Evolutionary conservation across 2,797 vertebrate species (phyloP).

Genomic region (Sardinella longiceps): DNA sequence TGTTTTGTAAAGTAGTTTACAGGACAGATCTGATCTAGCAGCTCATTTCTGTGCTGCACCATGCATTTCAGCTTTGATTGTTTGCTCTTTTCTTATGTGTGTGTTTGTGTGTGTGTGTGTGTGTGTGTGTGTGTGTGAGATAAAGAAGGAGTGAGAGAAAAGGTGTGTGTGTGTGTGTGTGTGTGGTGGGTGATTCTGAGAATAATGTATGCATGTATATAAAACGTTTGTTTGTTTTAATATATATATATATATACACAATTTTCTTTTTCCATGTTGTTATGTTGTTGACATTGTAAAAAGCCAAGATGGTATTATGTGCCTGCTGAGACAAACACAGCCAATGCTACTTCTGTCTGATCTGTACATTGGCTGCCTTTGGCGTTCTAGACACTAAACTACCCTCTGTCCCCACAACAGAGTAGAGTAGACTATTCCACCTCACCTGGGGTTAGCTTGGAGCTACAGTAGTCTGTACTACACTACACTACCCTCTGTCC

Average conservation of each 20-base stretch:
- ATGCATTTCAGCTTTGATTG: neutral
- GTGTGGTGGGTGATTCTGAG: neutral
- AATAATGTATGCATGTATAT: neutral
- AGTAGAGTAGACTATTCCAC: neutral
- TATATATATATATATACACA: too few species aligned
- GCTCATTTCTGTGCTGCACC: neutral
- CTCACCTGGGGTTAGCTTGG: too few species aligned
- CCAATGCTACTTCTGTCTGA: neutral
- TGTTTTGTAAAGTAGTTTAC: neutral
- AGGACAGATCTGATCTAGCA: neutral
- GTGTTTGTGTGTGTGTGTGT: conserved; percentile 2
- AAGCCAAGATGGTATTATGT: neutral
- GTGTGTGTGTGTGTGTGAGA: neutral
- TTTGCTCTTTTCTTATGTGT: neutral
- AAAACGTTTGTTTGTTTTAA: too few species aligned
- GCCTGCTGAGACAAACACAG: neutral
- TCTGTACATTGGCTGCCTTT: neutral
- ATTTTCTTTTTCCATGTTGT: neutral
- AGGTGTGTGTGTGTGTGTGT: neutral
- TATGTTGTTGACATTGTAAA: neutral
- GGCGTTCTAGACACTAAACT: neutral
- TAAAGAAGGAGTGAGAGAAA: neutral
- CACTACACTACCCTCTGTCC: neutral
- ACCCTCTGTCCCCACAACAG: neutral
- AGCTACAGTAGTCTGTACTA: neutral